These are phyloP conservation scores for Gastrophryne carolinensis DNA, from an alignment of 2,797 vertebrate genomes.

Conservation along the genomic window DNA sequence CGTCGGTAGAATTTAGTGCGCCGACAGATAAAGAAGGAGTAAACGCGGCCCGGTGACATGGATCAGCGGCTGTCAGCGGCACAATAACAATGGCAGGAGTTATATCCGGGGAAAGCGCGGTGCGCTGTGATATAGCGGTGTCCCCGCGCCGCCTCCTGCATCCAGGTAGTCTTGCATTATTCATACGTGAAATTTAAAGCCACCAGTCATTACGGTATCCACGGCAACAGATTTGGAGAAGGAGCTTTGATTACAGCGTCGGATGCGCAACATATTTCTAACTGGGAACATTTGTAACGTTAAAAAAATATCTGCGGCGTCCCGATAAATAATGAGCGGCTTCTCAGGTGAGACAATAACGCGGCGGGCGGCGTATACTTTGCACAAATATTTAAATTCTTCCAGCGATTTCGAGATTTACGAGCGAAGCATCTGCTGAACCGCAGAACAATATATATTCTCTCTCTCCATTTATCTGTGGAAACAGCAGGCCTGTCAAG, in stretches of 20 bases:
- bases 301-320: constrained; percentile 1
- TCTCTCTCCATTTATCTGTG: no score
- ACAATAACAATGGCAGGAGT: not conserved
- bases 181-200: constrained; percentile 36
- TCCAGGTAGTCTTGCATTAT: constrained; percentile 41
- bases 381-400: constrained; percentile 21
- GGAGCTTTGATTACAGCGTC: constrained; percentile 4
- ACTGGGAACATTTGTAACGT: constrained; percentile 25
- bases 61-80: not conserved
- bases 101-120: not conserved
- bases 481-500: no score
- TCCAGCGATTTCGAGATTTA: not conserved
- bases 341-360: constrained; percentile 4
- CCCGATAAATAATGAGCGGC: not conserved
- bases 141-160: not conserved
- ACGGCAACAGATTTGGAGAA: constrained; percentile 36
- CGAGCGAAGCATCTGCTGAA: not conserved
- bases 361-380: not conserved
- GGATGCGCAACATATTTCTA: constrained; percentile 26
- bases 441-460: no score
- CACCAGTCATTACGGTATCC: constrained; percentile 37
- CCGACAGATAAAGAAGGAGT: not conserved
- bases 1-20: not conserved
- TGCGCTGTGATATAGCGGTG: not conserved
- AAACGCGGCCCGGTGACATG: not conserved